Evolutionary conservation across 2,888 invertebrate species (phyloP), one percentile per base, ranked within the genome.

Genomic region (Pedicia rivosa): DNA sequence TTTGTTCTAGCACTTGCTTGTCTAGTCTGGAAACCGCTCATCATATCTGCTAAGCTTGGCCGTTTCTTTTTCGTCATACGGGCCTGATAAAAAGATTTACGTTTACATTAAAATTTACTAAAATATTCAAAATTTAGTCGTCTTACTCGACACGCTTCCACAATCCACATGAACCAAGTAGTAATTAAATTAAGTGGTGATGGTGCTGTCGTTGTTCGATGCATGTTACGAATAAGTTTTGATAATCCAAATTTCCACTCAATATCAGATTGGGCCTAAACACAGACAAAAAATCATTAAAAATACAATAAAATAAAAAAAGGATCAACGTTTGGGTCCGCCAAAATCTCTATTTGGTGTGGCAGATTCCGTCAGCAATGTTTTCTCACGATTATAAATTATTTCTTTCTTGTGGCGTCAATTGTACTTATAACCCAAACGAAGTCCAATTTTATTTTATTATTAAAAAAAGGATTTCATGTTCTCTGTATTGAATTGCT

Each of bases 221-320:
- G 97, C 95, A 98, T 98, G 57, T 94, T 94, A 47, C 97, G 72
- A 57, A 98, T 94, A 54, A 98, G 70, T 64, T 98, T 98, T 37
- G 97, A 97, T 53, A 98, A 65, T 19, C 98, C 97, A 59, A 94
- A 99, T 65, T 98, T 98, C 98, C 98, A 98, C 64, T 99, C 98
- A 51, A 92, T 95, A 65, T 98, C 98, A 31, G 97, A 97, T 75
- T 97, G 95, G 25, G 95, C 95, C 77, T 94, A 74, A 52, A 52
- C 46, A 13, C 4, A n/a, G n/a, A n/a, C n/a, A n/a, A n/a, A n/a
- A n/a, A n/a, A n/a, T n/a, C n/a, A n/a, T n/a, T n/a, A n/a, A n/a
- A n/a, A n/a, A n/a, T n/a, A n/a, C n/a, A n/a, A n/a, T n/a, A n/a
- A n/a, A n/a, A n/a, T n/a, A n/a, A n/a, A n/a, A n/a, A n/a, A n/a